Base-by-base conservation (phyloP, 2,113 vertebrate species). In the Hydropotes inermis region DNA sequence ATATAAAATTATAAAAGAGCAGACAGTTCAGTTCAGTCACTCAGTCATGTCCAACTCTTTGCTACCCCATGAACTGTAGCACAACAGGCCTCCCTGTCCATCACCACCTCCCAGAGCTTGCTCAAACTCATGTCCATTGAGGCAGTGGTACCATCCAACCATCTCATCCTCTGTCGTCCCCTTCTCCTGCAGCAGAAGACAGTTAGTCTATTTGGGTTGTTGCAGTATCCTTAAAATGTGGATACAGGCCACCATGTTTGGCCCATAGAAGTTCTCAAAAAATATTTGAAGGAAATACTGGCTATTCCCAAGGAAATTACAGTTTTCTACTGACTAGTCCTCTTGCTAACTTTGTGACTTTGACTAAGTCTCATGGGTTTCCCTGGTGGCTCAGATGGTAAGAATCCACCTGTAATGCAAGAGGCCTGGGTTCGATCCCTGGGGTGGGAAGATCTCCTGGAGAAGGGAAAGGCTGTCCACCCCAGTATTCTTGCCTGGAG, bases 11-110 rank as follows among this genome's bases (percentile, higher is more conserved):
- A 19, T 76, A 54, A 79, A 36, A 47, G 3, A 52, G 54, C 0
- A 61, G 23, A 84, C 5, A 60, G 19, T 23, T 39, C 19, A 70
- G n/a, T 70, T 70, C n/a, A 70, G 67, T 70, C 19, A 0, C 67
- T 70, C 67, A 23, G n/a, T 12, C 11, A 0, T 39, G n/a, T 12
- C n/a, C 19, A 23, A 23, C 10, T 70, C n/a, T 70, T 70, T 70
- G n/a, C 0, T 0, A 70, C 10, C 19, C 67, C n/a, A 39, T 39
- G n/a, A 5, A 70, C 23, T 39, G n/a, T 1, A 12, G n/a, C 67
- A 39, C 1, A 0, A n/a, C n/a, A 36, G 64, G 17, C n/a, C 36
- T 23, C 67, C 17, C 19, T 39, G 67, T 70, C n/a, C 67, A 39
- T 23, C 10, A 70, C 19, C 10, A 23, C 23, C n/a, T 39, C 11